Percentiles rank a stretch among this genome's conserved stretches.
Conservation (phyloP, 2,888 invertebrate species). For the Polyploca ridens region DNA sequence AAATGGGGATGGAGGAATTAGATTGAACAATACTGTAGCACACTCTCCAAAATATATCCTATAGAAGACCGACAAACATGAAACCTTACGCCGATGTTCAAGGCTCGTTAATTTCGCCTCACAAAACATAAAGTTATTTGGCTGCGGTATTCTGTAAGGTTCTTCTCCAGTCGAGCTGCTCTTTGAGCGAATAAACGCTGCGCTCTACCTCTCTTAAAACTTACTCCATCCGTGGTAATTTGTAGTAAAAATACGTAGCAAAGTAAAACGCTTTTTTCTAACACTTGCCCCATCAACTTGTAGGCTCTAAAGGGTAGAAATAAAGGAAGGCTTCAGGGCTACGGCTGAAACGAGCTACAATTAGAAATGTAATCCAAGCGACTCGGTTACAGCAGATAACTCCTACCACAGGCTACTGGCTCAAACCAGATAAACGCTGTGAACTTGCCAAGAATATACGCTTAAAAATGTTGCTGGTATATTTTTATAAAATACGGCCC, state of each 20-base stretch:
- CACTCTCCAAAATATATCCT: no score
- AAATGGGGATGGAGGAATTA: no score
- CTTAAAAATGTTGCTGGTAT: neutral
- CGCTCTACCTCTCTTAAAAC: no score
- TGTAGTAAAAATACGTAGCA: neutral
- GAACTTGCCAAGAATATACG: slow-evolving; percentile 2
- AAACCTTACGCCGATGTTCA: no score
- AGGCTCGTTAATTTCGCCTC: no score
- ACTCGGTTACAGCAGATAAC: slow-evolving; percentile 29
- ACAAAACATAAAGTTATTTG: no score
- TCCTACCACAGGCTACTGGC: slow-evolving; percentile 3
- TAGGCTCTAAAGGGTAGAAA: slow-evolving; percentile 34
- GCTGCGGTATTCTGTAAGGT: no score
- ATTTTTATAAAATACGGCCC: neutral
- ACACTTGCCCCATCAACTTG: slow-evolving; percentile 12
- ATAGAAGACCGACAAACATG: no score
- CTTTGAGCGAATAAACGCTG: no score
- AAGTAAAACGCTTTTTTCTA: slow-evolving; percentile 23
- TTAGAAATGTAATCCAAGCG: slow-evolving; percentile 36
- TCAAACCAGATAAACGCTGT: neutral
- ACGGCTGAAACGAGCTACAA: slow-evolving; percentile 37
- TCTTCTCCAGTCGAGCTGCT: no score
- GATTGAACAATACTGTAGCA: no score
- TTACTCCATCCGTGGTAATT: neutral
- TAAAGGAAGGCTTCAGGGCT: slow-evolving; percentile 32